A percentile compares a stretch with the other conserved stretches of the same genome.
These are phyloP conservation scores for Rosalia funebris DNA, from an alignment of 2,888 invertebrate species.

Conservation along the genomic window DNA sequence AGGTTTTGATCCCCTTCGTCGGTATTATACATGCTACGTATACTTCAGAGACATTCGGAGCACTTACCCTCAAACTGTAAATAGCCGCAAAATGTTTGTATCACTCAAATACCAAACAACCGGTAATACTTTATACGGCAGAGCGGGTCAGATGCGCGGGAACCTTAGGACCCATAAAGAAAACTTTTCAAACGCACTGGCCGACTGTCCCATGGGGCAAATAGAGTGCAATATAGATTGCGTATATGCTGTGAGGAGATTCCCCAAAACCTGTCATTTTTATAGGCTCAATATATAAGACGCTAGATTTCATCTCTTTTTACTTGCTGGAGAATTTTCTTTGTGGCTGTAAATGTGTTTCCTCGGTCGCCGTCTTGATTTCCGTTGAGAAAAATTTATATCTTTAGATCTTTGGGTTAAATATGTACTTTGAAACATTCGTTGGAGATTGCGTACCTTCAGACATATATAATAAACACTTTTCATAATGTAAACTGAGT, in stretches of 20 bases:
- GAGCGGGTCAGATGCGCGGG: slow-evolving; percentile 13
- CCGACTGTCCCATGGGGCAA: slow-evolving; percentile 50
- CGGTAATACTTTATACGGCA: slow-evolving; percentile 16
- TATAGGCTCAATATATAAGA: slow-evolving; percentile 48
- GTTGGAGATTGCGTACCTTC: slow-evolving; percentile 33
- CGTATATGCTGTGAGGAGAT: slow-evolving; percentile 42
- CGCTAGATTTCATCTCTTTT: slow-evolving; percentile 56
- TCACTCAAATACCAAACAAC: slow-evolving; percentile 23
- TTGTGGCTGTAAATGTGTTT: slow-evolving; percentile 57
- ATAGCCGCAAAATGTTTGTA: slow-evolving; percentile 28
- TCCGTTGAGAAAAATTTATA: slow-evolving; percentile 61
- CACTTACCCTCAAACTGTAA: slow-evolving; percentile 22
- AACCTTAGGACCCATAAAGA: slow-evolving; percentile 27
- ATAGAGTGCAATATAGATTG: slow-evolving; percentile 55
- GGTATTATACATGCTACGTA: background rate
- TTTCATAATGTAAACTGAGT: background rate
- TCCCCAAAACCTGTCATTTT: slow-evolving; percentile 31
- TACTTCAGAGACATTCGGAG: slow-evolving; percentile 1
- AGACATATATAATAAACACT: slow-evolving; percentile 39
- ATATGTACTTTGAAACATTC: slow-evolving; percentile 36
- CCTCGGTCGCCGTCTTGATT: slow-evolving; percentile 57
- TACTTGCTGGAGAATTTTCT: slow-evolving; percentile 54
- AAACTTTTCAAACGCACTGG: slow-evolving; percentile 37
- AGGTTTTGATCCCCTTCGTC: background rate
- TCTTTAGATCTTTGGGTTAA: slow-evolving; percentile 38